phyloP scores from a whole-genome alignment of 2,888 invertebrate genomes.

The Trimorus sp. region DNA sequence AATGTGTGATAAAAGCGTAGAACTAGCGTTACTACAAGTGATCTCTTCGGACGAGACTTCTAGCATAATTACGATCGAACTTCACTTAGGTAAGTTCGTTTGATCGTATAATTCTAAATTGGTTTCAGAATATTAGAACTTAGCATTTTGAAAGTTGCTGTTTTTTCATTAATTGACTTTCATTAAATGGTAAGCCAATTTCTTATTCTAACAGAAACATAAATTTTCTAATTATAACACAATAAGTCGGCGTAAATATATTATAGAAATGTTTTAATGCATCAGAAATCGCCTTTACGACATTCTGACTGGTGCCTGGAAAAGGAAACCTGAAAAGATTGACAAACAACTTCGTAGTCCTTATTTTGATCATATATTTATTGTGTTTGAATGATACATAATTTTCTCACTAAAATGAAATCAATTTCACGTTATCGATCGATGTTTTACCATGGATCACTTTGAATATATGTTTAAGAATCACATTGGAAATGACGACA shows the following conservation, averaged over 20 bases:
- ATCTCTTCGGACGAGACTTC: constrained; percentile 20
- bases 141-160: too few relatives aligned
- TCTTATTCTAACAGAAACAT: too few relatives aligned
- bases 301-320: background rate
- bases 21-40: background rate
- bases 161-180: too few relatives aligned
- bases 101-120: too few relatives aligned
- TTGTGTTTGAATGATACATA: constrained; percentile 60
- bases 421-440: constrained; percentile 31
- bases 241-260: too few relatives aligned
- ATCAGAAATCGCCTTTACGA: background rate
- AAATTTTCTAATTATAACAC: too few relatives aligned
- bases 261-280: background rate
- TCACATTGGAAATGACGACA: constrained; percentile 45
- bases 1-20: constrained; percentile 1
- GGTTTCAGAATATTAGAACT: too few relatives aligned
- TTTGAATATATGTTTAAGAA: constrained; percentile 31
- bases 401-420: constrained; percentile 57
- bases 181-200: too few relatives aligned
- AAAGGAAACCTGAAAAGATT: constrained; percentile 7
- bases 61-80: constrained; percentile 19
- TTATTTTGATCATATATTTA: constrained; percentile 58
- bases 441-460: constrained; percentile 34
- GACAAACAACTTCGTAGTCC: background rate
- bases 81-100: too few relatives aligned